Base-by-base conservation (phyloP, 2,888 invertebrate species). In the Parnassius smintheus region DNA sequence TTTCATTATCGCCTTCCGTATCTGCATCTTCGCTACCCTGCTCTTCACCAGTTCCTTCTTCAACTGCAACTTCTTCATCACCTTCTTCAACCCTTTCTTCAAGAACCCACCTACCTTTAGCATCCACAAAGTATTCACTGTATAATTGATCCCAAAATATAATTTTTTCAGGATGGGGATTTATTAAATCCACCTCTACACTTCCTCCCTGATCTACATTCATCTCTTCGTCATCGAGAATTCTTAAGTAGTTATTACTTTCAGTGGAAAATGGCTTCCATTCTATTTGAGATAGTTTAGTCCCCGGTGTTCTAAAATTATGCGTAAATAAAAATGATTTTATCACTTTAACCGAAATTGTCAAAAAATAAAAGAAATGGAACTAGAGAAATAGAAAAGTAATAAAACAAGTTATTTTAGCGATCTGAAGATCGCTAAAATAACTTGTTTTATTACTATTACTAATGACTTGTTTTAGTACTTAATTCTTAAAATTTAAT, bases 81-180 rank as follows among this genome's bases (percentile, higher is more conserved):
- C 74, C 73, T 0, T 78, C 79, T 7, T 78, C 83, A 12, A 69
- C 65, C 41, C 78, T 76, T 2, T 75, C 75, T 22, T 44, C 65
- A 53, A 82, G 57, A 4, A 71, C 71, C 84, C 86, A 89, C 51
- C 64, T 80, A 52, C 84, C 76, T 65, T 75, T 68, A 44, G 89
- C 88, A 67, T 90, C 89, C 11, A 80, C 65, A 62, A 88, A 91
- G 68, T 84, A 68, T 2, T 77, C 68, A 2, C 66, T 67, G 66
- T 90, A 90, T 60, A 89, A 80, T 8, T 69, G 63, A 49, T 87
- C 76, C 90, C 90, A 91, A 64, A 89, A 90, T 0, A 64, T 57
- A 8, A 86, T 54, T 2, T 74, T 75, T 0, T 62, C 66, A 2
- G 74, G 62, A 59, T 86, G 77, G 35, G 92, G 91, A 65, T 85